Evolutionary conservation across 2,888 invertebrate genomes (phyloP).

Genomic region (Brachynemurus nebulosus): DNA sequence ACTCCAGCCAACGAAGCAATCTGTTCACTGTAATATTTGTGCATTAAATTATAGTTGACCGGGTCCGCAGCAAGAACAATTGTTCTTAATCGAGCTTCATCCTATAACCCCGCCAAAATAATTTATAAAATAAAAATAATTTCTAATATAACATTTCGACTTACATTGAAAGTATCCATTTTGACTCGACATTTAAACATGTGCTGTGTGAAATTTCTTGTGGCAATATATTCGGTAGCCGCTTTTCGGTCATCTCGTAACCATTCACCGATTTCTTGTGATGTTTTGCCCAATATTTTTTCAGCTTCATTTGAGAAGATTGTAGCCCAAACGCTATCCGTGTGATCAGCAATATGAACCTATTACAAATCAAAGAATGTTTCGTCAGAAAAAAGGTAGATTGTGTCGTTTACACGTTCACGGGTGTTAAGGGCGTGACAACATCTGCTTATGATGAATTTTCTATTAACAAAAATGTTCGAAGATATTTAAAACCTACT

Average conservation of each 20-base stretch:
- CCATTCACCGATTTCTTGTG: conserved; percentile 67
- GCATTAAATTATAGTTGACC: conserved; percentile 64
- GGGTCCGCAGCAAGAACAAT: conserved; percentile 54
- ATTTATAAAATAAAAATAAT: conserved; percentile 1
- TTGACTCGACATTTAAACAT: conserved; percentile 77
- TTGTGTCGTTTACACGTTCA: too few species aligned
- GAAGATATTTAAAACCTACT: too few species aligned
- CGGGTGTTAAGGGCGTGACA: too few species aligned
- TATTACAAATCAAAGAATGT: too few species aligned
- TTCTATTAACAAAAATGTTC: too few species aligned
- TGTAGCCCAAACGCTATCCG: conserved; percentile 80
- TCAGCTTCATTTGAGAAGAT: conserved; percentile 80
- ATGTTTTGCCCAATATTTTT: conserved; percentile 50
- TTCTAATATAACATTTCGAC: conserved; percentile 25
- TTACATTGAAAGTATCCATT: conserved; percentile 83
- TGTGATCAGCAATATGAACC: conserved; percentile 77
- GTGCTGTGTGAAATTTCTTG: conserved; percentile 64
- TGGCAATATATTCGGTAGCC: conserved; percentile 53
- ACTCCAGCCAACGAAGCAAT: background rate
- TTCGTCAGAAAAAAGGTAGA: too few species aligned
- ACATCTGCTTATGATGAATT: too few species aligned
- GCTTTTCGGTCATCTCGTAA: conserved; percentile 50
- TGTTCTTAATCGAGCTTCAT: conserved; percentile 67
- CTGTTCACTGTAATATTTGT: conserved; percentile 23
- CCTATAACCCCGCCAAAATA: conserved; percentile 38